These are phyloP conservation scores for Choreutis nemorana DNA, from an alignment of 2,888 invertebrate species.

Conservation along the genomic window DNA sequence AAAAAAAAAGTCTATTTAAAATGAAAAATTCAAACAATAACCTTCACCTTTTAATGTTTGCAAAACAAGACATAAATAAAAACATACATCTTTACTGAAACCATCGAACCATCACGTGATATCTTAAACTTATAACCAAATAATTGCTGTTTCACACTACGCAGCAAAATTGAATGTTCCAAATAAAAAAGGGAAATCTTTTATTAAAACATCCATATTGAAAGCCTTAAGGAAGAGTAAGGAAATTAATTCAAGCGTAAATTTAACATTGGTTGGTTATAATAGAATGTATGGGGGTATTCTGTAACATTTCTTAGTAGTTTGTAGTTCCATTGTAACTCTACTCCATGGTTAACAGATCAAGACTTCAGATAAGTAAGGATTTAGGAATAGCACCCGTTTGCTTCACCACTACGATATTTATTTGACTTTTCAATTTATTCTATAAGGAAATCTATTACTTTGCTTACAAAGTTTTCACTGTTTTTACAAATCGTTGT, in stretches of 20 bases:
- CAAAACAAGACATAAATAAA: too few relatives aligned
- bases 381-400: constrained; percentile 35
- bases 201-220: constrained; percentile 18
- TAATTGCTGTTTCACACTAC: constrained; percentile 17
- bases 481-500: too few relatives aligned
- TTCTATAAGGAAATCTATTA: too few relatives aligned
- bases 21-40: too few relatives aligned
- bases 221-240: constrained; percentile 12
- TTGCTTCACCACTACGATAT: too few relatives aligned
- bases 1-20: too few relatives aligned
- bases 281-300: too few relatives aligned
- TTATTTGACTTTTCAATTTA: too few relatives aligned
- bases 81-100: too few relatives aligned
- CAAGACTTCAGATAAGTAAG: constrained; percentile 42
- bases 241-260: constrained; percentile 47
- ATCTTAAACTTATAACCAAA: constrained; percentile 24
- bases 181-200: constrained; percentile 3
- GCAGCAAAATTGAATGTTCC: constrained; percentile 13
- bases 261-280: constrained; percentile 24
- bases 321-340: constrained; percentile 37
- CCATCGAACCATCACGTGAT: constrained; percentile 15
- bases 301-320: constrained; percentile 29
- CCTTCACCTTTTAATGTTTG: too few relatives aligned
- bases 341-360: constrained; percentile 36
- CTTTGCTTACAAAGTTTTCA: too few relatives aligned